Evolutionary conservation across 2,888 invertebrate species (phyloP).

Genomic region (Dione juno): DNA sequence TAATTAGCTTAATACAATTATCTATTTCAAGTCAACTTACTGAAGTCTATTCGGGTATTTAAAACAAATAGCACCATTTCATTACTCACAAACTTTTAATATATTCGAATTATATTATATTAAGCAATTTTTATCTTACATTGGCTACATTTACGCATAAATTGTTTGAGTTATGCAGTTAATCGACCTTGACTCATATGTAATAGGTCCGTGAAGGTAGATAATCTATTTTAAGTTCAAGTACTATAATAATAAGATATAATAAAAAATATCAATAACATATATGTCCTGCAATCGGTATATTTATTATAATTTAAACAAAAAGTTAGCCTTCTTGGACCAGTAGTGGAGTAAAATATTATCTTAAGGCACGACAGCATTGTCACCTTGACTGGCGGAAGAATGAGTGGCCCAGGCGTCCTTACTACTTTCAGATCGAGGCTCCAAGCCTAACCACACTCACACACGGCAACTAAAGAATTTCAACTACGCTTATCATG

Average conservation of each 20-base stretch:
- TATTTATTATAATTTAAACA: not conserved
- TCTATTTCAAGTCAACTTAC: no score
- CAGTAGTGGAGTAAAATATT: constrained; percentile 30
- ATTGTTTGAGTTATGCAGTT: constrained; percentile 23
- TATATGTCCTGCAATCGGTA: not conserved
- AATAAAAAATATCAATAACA: not conserved
- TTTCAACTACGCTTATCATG: constrained; percentile 33
- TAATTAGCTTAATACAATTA: no score
- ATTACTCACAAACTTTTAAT: no score
- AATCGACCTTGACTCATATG: constrained; percentile 32
- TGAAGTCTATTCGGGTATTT: not conserved
- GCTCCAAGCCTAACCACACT: constrained; percentile 53
- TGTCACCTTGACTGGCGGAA: constrained; percentile 77
- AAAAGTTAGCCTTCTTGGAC: constrained; percentile 23
- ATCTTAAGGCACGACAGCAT: constrained; percentile 47
- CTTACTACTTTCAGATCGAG: constrained; percentile 70
- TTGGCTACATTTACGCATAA: constrained; percentile 19
- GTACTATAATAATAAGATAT: not conserved
- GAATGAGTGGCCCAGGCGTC: constrained; percentile 62
- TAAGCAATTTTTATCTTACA: not conserved
- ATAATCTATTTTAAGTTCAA: constrained; percentile 17
- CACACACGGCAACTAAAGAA: constrained; percentile 35
- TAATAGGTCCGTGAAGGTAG: constrained; percentile 29
- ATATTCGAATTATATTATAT: no score
- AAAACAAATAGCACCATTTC: not conserved